Conservation (phyloP, 2,797 vertebrate genomes). For the Naso thynnoides region DNA sequence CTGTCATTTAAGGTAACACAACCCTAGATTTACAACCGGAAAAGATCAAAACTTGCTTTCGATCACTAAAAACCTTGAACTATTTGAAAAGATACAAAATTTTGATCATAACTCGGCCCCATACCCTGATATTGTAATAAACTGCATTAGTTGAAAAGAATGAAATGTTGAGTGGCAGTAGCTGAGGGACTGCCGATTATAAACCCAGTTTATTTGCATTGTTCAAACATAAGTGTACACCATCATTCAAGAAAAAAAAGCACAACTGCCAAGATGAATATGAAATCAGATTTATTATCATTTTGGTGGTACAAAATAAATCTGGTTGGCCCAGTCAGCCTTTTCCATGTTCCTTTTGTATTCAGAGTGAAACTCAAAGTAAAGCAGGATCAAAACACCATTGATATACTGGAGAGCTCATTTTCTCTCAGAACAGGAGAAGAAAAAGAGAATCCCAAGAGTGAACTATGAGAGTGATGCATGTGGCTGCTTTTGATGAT, state of each 20-base stretch:
- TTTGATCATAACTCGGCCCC: too few relatives aligned
- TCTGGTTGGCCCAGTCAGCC: constrained; percentile 71
- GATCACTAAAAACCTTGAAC: too few relatives aligned
- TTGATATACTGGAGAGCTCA: constrained; percentile 49
- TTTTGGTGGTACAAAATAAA: constrained; percentile 75
- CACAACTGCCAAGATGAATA: constrained; percentile 17
- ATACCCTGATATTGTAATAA: too few relatives aligned
- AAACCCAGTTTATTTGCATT: neutral
- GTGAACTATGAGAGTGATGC: constrained; percentile 26
- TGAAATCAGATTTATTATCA: constrained; percentile 82
- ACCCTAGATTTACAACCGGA: too few relatives aligned
- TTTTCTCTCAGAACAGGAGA: constrained; percentile 49
- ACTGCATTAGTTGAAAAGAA: too few relatives aligned
- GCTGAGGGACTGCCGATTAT: neutral
- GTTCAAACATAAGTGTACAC: neutral
- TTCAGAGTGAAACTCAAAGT: constrained; percentile 50
- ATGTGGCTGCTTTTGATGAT: constrained; percentile 54
- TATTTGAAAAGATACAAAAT: too few relatives aligned
- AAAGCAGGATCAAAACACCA: constrained; percentile 54
- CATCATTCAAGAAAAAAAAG: constrained; percentile 15
- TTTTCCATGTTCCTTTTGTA: constrained; percentile 40
- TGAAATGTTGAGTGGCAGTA: too few relatives aligned
- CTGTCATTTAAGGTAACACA: too few relatives aligned
- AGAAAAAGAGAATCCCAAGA: constrained; percentile 46
- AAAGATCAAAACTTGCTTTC: too few relatives aligned